phyloP scores from a whole-genome alignment of 2,113 vertebrate genomes.

The pig (Sus scrofa) region T2T-Sscrofa CM000823.6:7340001-7340500 shows the following conservation, averaged over 20 bases:
- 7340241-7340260: neutral
- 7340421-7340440: neutral
- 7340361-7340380: neutral
- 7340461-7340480: neutral
- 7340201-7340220: neutral
- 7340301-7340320: neutral
- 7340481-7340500: neutral
- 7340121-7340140: neutral
- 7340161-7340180: conserved; percentile 62
- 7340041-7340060: neutral
- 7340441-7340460: neutral
- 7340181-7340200: neutral
- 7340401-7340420: neutral
- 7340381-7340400: neutral
- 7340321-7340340: neutral
- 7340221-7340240: neutral
- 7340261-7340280: neutral
- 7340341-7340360: neutral
- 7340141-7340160: conserved; percentile 82
- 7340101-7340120: neutral
- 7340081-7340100: neutral
- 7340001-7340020: neutral
- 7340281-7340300: neutral
- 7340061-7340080: neutral
- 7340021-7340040: neutral